phyloP scores from a whole-genome alignment of 2,888 invertebrate species.

The Lordiphosa andalusiaca region DNA sequence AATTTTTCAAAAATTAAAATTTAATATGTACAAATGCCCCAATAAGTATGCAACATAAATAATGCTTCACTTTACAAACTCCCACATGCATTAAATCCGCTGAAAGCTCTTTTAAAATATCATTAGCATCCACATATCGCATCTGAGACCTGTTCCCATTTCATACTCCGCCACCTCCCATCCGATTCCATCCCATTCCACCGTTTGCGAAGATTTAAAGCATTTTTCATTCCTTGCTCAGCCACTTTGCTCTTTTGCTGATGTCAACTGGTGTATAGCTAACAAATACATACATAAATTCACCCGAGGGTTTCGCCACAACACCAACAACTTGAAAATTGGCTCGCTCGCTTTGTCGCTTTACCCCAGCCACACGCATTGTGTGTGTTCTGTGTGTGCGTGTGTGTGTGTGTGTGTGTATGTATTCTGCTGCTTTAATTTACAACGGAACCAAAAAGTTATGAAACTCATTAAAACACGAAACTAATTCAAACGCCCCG shows the following conservation, averaged over 20 bases:
- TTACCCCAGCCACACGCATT: constrained; percentile 1
- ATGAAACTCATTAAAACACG: constrained; percentile 72
- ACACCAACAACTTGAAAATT: constrained; percentile 29
- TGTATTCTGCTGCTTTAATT: constrained; percentile 54
- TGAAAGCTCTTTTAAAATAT: constrained; percentile 70
- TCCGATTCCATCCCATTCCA: neutral
- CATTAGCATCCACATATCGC: constrained; percentile 65
- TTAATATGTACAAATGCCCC: constrained; percentile 30
- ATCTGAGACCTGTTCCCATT: constrained; percentile 51
- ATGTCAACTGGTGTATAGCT: constrained; percentile 59
- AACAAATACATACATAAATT: constrained; percentile 43
- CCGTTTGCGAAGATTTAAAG: constrained; percentile 36
- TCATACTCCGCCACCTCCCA: neutral
- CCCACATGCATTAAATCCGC: constrained; percentile 30
- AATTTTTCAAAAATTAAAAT: constrained; percentile 9
- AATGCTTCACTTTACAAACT: constrained; percentile 34
- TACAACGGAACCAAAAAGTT: constrained; percentile 75
- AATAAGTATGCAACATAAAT: constrained; percentile 42
- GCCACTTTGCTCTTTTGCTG: constrained; percentile 48
- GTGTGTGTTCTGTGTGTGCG: constrained; percentile 10
- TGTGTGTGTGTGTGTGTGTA: constrained; percentile 26
- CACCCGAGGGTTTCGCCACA: constrained; percentile 24
- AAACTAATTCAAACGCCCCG: constrained; percentile 73
- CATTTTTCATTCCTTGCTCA: constrained; percentile 53
- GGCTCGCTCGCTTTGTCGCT: constrained; percentile 26